These are phyloP conservation scores for Columbina picui DNA, from an alignment of 2,113 vertebrate species.

Conservation along the genomic window DNA sequence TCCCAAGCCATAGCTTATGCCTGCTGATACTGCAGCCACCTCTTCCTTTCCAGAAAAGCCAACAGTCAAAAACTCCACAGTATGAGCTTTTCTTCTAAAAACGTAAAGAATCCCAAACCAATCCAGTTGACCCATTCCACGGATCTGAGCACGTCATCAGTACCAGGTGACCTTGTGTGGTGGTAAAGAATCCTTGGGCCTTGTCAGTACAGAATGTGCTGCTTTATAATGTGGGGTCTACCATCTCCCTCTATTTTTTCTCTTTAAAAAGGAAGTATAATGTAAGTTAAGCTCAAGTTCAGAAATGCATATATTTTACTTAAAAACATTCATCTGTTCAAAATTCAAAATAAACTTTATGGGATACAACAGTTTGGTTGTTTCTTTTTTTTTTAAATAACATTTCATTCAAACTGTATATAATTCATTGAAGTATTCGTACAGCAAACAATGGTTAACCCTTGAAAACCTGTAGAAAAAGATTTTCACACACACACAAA, in stretches of 20 bases:
- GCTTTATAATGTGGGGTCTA: conserved; percentile 60
- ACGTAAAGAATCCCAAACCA: background rate
- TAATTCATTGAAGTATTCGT: conserved; percentile 82
- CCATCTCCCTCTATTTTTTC: conserved; percentile 4
- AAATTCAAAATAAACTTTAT: conserved; percentile 88
- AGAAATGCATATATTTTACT: conserved; percentile 90
- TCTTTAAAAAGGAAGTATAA: conserved; percentile 80
- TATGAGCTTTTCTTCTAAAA: conserved; percentile 32
- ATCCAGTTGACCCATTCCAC: conserved; percentile 25
- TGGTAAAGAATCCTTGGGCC: conserved; percentile 44
- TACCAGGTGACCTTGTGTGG: conserved; percentile 29
- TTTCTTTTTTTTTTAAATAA: conserved; percentile 85
- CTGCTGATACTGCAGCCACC: conserved; percentile 6
- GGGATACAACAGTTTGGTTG: conserved; percentile 81
- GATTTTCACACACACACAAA: conserved; percentile 76
- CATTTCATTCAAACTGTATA: conserved; percentile 88
- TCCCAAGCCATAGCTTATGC: conserved; percentile 3
- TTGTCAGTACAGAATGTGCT: conserved; percentile 54
- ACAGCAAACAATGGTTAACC: conserved; percentile 86
- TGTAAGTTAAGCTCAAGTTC: conserved; percentile 83
- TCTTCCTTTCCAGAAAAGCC: background rate
- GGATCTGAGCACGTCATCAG: background rate
- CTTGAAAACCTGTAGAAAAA: conserved; percentile 87
- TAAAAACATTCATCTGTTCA: conserved; percentile 88
- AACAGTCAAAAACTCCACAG: conserved; percentile 21